Base-by-base conservation (phyloP, 53 echinoderm and acorn worm genomes). In the Pentamera pediparva region DNA sequence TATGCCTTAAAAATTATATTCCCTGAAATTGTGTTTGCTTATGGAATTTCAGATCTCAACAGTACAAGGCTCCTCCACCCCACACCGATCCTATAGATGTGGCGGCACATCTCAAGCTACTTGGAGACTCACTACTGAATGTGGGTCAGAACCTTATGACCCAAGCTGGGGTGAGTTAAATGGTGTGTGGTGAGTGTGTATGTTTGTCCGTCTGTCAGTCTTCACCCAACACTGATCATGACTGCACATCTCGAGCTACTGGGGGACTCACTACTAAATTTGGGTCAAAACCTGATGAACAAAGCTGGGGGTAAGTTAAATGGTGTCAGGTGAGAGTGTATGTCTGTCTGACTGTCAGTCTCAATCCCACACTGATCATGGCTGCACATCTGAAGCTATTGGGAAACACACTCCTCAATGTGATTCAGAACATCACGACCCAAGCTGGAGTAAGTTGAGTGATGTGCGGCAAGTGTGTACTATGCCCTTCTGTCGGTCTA, bases 161-260 rank as follows among this genome's bases (percentile, higher is more conserved):
- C 13, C 92, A 92, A 65, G 78, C 73, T 35, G 85, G 73, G 32
- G 73, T 72, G 37, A 33, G 73, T 37, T 6, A 15, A 52, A 6
- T 52, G n/a, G n/a, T n/a, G n/a, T n/a, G n/a, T n/a, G n/a, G n/a
- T n/a, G n/a, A n/a, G n/a, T n/a, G n/a, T n/a, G n/a, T n/a, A n/a
- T n/a, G n/a, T n/a, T n/a, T n/a, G n/a, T n/a, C n/a, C n/a, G n/a
- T n/a, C n/a, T n/a, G n/a, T n/a, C n/a, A n/a, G n/a, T n/a, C n/a
- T n/a, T n/a, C n/a, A n/a, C n/a, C n/a, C n/a, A n/a, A n/a, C n/a
- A n/a, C n/a, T n/a, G n/a, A n/a, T n/a, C 63, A 65, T 86, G 6
- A 92, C 98, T 18, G 98, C 98, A 4, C 85, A 98, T 74, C 76
- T 98, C 25, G 86, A 82, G 38, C 81, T 98, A 18, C 86, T 98